Base-by-base conservation (phyloP, 2,797 vertebrate genomes). In the Peromyscus attwateri region DNA sequence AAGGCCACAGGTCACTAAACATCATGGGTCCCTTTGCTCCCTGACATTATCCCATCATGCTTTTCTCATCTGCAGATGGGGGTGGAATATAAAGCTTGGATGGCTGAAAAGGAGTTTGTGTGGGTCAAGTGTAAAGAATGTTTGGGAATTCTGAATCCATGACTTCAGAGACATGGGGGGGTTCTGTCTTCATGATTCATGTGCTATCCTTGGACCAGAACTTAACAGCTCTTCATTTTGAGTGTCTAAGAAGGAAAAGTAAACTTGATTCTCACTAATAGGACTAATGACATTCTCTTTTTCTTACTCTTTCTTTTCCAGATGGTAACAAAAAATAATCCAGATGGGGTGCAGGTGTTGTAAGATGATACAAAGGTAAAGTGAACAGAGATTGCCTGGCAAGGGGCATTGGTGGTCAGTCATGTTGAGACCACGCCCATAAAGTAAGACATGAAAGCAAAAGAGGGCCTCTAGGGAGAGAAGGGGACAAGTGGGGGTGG, bases 321-420 rank as follows among this genome's bases (percentile, higher is more conserved):
- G 99, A 98, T 98, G 97, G 96, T 98, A 98, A 98, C 96, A 95
- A 97, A 97, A 95, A 98, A 96, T 98, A 98, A 99, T 99, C 99
- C 99, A 99, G 99, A 99, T 99, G 99, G 99, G 99, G 99, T 99
- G 99, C 99, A 99, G 98, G 90, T 99, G 99, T 99, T 99, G 99
- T 99, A 99, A 99, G 99, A 99, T 99, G 99, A 98, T 99, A 98
- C 99, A 99, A 98, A 99, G 99, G 99, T 99, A 99, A 99, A 98
- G 43, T 13, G 52, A 25, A 37, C 43, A 40, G 37, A 60, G 6
- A 21, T 16, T 40, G 76, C 27, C 3, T 66, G 27, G 4, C 3
- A 31, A 27, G 46, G 82, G 79, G 29, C 21, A 37, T 73, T 5
- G 40, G 68, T 17, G 77, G 25, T n/a, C 40, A 27, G 17, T 43